phyloP scores from a whole-genome alignment of 2,797 vertebrate genomes.

The Clamator glandarius region DNA sequence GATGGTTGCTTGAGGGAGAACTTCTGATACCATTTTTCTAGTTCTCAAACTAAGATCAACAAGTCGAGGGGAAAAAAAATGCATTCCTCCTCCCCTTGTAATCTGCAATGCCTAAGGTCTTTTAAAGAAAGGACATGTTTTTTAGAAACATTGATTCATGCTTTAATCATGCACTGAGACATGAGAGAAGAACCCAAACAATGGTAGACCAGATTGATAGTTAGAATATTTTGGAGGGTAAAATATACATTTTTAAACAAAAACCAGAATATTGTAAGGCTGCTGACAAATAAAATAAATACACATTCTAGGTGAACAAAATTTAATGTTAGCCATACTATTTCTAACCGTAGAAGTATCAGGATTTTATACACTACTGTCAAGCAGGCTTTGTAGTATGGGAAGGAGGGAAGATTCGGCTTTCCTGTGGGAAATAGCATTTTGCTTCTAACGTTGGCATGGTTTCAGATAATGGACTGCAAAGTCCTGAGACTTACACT shows the following conservation, averaged over 20 bases:
- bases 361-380: slow-evolving; percentile 8
- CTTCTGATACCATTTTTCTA: not conserved
- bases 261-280: not conserved
- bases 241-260: slow-evolving; percentile 2
- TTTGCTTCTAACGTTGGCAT: slow-evolving; percentile 31
- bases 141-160: not conserved
- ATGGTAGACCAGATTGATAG: not conserved
- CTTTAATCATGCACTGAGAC: not conserved
- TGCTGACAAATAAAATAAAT: slow-evolving; percentile 25
- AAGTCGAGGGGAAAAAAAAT: not conserved
- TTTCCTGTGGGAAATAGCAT: slow-evolving; percentile 32
- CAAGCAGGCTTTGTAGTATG: not conserved
- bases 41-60: not conserved
- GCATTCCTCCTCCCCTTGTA: not conserved
- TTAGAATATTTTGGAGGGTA: slow-evolving; percentile 5
- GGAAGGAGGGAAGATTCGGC: not conserved
- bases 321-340: not conserved
- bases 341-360: not conserved
- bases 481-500: not conserved
- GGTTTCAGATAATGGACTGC: slow-evolving; percentile 15
- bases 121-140: not conserved
- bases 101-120: not conserved
- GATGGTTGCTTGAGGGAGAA: not conserved
- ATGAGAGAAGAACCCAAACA: not conserved
- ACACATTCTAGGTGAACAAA: not conserved